Evolutionary conservation across 2,797 vertebrate genomes (phyloP).

Genomic region (Aythya fuligula): DNA sequence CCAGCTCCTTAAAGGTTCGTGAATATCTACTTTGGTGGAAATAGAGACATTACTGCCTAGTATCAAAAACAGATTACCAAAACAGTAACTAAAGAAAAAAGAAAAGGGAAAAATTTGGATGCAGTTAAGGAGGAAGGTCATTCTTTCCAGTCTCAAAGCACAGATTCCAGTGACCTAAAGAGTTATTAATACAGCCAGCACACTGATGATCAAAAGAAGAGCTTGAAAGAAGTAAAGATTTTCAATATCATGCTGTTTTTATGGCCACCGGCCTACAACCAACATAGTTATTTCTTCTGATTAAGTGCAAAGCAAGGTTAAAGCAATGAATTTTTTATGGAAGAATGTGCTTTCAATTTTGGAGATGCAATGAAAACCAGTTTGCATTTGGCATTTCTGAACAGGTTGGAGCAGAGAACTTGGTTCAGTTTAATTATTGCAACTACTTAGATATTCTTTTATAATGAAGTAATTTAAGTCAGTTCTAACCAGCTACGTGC

Average conservation of each 20-base stretch:
- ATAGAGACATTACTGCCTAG: not conserved
- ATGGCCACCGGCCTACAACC: not conserved
- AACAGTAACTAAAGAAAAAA: not conserved
- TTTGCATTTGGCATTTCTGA: not conserved
- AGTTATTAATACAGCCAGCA: not conserved
- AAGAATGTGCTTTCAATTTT: not conserved
- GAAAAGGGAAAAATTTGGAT: not conserved
- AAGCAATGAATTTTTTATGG: constrained; percentile 9
- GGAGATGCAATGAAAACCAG: not conserved
- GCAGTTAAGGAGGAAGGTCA: not conserved
- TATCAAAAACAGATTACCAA: not conserved
- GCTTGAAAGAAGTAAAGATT: constrained; percentile 40
- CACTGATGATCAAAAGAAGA: constrained; percentile 12
- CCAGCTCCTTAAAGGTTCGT: not conserved
- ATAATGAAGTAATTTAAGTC: not conserved
- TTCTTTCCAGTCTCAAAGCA: not conserved
- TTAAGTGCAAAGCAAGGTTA: constrained; percentile 11
- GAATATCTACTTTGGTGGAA: not conserved
- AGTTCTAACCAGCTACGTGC: not conserved
- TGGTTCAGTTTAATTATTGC: not conserved
- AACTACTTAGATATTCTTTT: not conserved
- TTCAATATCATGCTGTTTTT: constrained; percentile 6
- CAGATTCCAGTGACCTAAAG: not conserved
- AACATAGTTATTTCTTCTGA: not conserved
- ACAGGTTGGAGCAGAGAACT: not conserved